Evolutionary conservation across 35 echinoderm and acorn worm species (phyloP), one percentile per base, ranked within the genome.

Genomic region (Apostichopus parvimensis): DNA sequence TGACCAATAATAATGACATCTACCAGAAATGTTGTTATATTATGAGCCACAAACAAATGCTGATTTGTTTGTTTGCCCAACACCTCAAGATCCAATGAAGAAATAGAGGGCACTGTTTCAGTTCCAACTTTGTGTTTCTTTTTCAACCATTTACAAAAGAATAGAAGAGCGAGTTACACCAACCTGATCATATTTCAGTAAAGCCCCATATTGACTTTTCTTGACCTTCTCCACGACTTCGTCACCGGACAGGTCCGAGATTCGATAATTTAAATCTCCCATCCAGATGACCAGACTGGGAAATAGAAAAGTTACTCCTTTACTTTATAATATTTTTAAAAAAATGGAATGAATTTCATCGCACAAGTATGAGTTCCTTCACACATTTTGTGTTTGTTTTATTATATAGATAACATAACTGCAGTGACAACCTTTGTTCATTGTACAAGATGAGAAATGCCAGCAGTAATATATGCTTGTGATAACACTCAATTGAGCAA

Each of bases 191-290:
- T 96, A 54, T 57, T 96, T 59, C 8, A 94, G 78, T 8, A 99
- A 79, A 7, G n/a, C 81, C 18, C 91, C 62, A 72, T 82, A 99
- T 53, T 86, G 54, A 80, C 90, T 93, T 21, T 96, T 94, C n/a
- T 94, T 88, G 21, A 96, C 92, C 9, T 88, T 90, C 11, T 60
- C 24, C 58, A 94, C 92, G 20, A 99, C 97, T 21, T 87, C 87
- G 15, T 99, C 97, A 1, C 88, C n/a, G 8, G 62, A 52, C 11
- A 96, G 62, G 54, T 95, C 87, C 87, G 83, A 89, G 56, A 99
- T 94, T 12, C 97, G 61, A 28, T 99, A 99, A 57, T 99, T 99
- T 1, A 99, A 92, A 86, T 99, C 97, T 20, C 97, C 97, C 93
- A 99, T 96, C 97, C 97, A 99, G 23, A 99, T 89, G 5, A 99